Evolutionary conservation across 1,140 invertebrate species (phyloP), one percentile per base, ranked within the genome.

Genomic region (Drepana arcuata): DNA sequence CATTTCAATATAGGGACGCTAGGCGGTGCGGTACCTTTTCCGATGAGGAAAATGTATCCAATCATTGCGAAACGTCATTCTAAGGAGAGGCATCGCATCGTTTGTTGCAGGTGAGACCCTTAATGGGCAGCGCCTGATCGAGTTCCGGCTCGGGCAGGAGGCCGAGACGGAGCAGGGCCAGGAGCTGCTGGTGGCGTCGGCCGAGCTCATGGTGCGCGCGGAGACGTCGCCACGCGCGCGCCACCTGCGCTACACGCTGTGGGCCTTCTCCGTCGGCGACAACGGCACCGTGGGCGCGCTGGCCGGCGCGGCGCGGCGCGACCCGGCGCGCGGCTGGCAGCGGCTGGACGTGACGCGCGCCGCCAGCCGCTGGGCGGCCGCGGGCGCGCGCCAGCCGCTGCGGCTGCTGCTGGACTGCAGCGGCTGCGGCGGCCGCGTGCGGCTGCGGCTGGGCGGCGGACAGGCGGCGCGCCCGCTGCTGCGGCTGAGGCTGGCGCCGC

Each of bases 341-440:
- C 92, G 93, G 52, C 87, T 97, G 47, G 93, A 96, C 78, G 84
- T 96, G 32, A 93, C 92, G 18, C 83, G 85, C 33, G 90, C 90
- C 6, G 91, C 93, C n/a, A 86, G 88, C 25, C 86, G 86, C 40
- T 94, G 92, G 92, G 84, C 86, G 26, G 73, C 73, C 32, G 57
- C 41, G 44, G 65, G 83, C 39, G 85, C 85, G 50, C 50, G 34
- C 25, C 86, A 88, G 15, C 89, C 89, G 52, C 84, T 95, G 34
- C 88, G 90, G 33, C 80, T 95, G 7, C 84, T 95, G 14, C 88
- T 95, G 26, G 94, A 96, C 80, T 95, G 94, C 74, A 90, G 90
- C 38, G 92, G 93, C 10, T 95, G 93, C 64, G 88, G 89, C n/a
- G 87, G 88, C 43, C 87, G 87, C 54, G 89, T 90, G 67, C 87